Evolutionary conservation across 2,797 vertebrate genomes (phyloP), one percentile per base, ranked within the genome.

Genomic region (Chromobotia macracanthus): DNA sequence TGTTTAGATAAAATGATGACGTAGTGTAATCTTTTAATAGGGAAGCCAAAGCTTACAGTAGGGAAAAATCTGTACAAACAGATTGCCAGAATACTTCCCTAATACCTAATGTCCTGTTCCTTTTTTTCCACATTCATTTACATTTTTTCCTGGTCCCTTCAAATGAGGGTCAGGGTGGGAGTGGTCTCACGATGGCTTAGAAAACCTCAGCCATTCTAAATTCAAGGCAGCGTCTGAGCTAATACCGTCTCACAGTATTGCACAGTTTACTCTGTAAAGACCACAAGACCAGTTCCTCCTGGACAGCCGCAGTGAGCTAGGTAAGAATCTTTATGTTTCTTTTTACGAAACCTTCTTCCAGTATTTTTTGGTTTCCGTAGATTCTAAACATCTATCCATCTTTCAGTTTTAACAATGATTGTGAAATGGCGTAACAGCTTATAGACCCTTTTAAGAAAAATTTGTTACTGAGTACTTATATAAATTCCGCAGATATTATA

Each of bases 141-240:
- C 16, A 64, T 41, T 41, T 63, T 9, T 31, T 38, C 63, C 28
- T 66, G 64, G 58, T 80, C 66, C 66, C 48, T 56, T 79, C 65
- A 53, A 13, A 66, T 60, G 53, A 63, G 41, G 38, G 55, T 71
- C 73, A 65, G 64, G 64, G 72, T 68, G 78, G 84, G 82, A 80
- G 84, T 75, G 68, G 64, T 79, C 73, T 83, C 41, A 73, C 46
- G 28, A 56, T 77, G 71, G 61, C 67, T 64, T 74, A 50, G 60
- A 68, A 79, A 75, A 84, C 75, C 76, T 75, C 69, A 60, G 55
- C 66, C 75, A 53, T 56, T 74, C 18, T 58, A 25, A 58, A 58
- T 23, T 5, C 21, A 7, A 58, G 3, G 55, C 15, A 55, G 53
- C 56, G 71, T n/a, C 41, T 11, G 28, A 69, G 56, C 31, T 38